Evolutionary conservation across 2,113 vertebrate genomes (phyloP).

Genomic region (Megaptera novaeangliae): DNA sequence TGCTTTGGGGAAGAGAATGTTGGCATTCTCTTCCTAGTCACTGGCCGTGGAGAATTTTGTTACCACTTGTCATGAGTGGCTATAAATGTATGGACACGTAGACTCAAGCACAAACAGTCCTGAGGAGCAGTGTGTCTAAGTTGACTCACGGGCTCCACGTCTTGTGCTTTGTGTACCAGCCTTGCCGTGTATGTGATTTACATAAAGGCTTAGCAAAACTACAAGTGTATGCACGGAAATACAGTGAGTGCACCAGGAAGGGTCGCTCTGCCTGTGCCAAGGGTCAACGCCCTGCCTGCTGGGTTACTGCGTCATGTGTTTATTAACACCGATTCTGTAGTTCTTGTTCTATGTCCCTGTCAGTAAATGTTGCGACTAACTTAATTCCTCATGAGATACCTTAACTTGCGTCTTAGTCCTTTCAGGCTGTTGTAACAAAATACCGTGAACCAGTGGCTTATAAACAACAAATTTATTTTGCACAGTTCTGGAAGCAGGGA

Average conservation of each 20-base stretch:
- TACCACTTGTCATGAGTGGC: not conserved
- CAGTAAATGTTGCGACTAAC: not conserved
- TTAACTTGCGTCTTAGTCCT: not conserved
- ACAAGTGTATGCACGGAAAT: not conserved
- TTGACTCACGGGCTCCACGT: accelerated
- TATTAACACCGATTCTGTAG: not conserved
- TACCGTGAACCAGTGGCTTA: not conserved
- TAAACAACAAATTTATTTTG: not conserved
- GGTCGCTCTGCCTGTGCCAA: not conserved
- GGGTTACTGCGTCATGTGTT: not conserved
- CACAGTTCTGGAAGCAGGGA: not conserved
- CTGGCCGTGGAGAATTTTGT: not conserved
- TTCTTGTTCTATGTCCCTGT: not conserved
- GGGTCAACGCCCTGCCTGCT: not conserved
- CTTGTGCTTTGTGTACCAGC: not conserved
- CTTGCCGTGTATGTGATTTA: not conserved
- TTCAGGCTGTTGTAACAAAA: not conserved
- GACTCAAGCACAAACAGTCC: not conserved
- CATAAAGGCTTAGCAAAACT: not conserved
- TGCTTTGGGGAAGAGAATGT: not conserved
- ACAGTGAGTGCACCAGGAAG: accelerated
- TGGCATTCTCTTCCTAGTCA: not conserved
- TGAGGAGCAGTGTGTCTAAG: not conserved
- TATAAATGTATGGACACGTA: not conserved
- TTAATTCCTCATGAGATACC: not conserved